These are phyloP conservation scores for Myopa tessellatipennis DNA, from an alignment of 2,888 invertebrate genomes.

Conservation along the genomic window DNA sequence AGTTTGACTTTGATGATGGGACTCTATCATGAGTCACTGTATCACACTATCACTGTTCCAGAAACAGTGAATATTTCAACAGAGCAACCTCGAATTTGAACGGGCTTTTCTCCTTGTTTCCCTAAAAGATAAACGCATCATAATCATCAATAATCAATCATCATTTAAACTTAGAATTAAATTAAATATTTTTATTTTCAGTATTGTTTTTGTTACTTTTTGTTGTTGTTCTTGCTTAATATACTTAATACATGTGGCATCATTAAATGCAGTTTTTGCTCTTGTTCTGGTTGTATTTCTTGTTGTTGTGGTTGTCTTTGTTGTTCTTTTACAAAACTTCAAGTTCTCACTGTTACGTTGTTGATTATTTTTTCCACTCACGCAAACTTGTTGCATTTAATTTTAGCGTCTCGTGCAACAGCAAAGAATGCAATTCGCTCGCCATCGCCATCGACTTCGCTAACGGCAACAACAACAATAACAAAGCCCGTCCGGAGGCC, in stretches of 20 bases:
- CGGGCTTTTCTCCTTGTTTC: not conserved
- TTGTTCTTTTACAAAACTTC: constrained; percentile 24
- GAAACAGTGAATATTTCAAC: not conserved
- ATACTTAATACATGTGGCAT: not conserved
- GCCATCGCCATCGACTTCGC: not conserved
- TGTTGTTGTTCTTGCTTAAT: not conserved
- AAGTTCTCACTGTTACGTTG: constrained; percentile 35
- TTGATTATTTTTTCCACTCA: constrained; percentile 37
- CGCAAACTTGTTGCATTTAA: constrained; percentile 43
- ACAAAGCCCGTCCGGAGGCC: not conserved
- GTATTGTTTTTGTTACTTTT: not conserved
- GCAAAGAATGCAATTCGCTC: constrained; percentile 7
- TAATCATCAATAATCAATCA: not conserved
- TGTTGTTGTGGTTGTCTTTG: constrained; percentile 22
- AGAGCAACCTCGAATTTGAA: not conserved
- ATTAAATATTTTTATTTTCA: not conserved
- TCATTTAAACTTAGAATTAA: not conserved
- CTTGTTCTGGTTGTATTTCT: constrained; percentile 12
- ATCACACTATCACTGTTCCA: too few relatives aligned
- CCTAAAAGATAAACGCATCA: not conserved
- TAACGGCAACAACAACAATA: constrained; percentile 3
- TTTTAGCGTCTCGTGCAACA: constrained; percentile 33
- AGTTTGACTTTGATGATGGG: too few relatives aligned
- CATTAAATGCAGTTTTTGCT: not conserved
- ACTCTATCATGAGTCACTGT: too few relatives aligned